Conservation (phyloP, 1,140 invertebrate genomes). For the Drosophila kikkawai region DNA sequence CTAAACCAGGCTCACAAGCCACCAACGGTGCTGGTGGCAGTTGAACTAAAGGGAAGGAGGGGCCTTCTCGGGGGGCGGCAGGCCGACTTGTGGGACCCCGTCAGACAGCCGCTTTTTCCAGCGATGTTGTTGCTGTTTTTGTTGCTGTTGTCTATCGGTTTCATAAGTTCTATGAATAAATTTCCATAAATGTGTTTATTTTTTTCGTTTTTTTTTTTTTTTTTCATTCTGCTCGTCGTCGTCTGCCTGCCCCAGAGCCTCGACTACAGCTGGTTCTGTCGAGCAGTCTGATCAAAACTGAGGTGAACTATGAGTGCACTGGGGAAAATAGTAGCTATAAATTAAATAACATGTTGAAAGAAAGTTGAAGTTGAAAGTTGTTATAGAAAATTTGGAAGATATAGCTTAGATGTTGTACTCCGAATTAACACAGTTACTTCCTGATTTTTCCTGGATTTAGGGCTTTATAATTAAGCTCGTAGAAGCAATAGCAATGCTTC, state of each 20-base stretch:
- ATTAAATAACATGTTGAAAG: no score
- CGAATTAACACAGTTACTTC: neutral
- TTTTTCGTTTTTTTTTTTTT: conserved; percentile 59
- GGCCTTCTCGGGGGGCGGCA: conserved; percentile 18
- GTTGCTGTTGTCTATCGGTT: conserved; percentile 77
- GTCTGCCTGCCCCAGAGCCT: conserved; percentile 69
- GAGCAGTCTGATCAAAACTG: conserved; percentile 44
- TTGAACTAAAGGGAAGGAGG: neutral
- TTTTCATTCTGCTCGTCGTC: conserved; percentile 51
- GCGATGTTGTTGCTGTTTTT: conserved; percentile 42
- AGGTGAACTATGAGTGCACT: conserved; percentile 53
- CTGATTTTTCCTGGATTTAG: neutral
- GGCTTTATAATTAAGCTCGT: neutral
- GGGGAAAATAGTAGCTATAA: neutral
- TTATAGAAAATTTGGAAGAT: neutral
- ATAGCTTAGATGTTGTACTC: neutral
- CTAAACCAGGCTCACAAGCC: conserved; percentile 80
- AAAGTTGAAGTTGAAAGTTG: neutral
- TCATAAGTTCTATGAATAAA: conserved; percentile 85
- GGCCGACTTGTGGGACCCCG: conserved; percentile 65
- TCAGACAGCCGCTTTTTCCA: conserved; percentile 73
- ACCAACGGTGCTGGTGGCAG: conserved; percentile 51
- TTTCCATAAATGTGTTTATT: conserved; percentile 84
- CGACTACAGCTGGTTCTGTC: conserved; percentile 58
- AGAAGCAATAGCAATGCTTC: no score